These are phyloP conservation scores for Rhamnusium bicolor DNA, from an alignment of 2,888 invertebrate species.

Conservation along the genomic window DNA sequence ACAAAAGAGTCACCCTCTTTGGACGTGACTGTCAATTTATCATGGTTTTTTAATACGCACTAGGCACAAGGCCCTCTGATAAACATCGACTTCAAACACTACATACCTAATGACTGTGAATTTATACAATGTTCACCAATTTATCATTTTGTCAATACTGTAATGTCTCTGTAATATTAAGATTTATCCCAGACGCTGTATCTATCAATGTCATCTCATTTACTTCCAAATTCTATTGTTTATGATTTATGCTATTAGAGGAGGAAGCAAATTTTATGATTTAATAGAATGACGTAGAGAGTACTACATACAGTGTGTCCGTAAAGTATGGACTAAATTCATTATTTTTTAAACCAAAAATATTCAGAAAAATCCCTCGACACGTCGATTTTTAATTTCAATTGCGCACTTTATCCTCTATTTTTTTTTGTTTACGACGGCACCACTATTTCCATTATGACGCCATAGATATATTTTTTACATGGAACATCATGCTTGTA, in stretches of 20 bases:
- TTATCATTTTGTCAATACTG: slow-evolving; percentile 28
- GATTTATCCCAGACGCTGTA: slow-evolving; percentile 26
- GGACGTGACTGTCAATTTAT: slow-evolving; percentile 8
- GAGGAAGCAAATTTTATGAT: neutral
- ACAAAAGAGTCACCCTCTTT: neutral
- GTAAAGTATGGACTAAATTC: no score
- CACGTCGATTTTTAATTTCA: no score
- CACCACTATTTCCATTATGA: no score
- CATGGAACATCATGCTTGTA: no score
- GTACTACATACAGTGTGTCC: no score
- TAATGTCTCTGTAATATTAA: slow-evolving; percentile 31
- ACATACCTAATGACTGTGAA: slow-evolving; percentile 15
- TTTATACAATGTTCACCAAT: slow-evolving; percentile 18
- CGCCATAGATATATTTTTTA: no score
- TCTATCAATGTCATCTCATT: slow-evolving; percentile 33
- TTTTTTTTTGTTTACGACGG: no score
- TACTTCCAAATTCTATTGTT: slow-evolving; percentile 26
- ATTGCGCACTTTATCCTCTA: no score
- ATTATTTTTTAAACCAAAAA: no score
- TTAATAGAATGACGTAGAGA: neutral
- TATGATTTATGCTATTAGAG: slow-evolving; percentile 15
- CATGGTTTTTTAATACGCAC: neutral
- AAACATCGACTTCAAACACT: slow-evolving; percentile 5
- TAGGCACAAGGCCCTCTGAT: neutral
- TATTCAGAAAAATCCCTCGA: no score